phyloP scores from a whole-genome alignment of 2,113 vertebrate genomes.

The Megaceryle torquata region DNA sequence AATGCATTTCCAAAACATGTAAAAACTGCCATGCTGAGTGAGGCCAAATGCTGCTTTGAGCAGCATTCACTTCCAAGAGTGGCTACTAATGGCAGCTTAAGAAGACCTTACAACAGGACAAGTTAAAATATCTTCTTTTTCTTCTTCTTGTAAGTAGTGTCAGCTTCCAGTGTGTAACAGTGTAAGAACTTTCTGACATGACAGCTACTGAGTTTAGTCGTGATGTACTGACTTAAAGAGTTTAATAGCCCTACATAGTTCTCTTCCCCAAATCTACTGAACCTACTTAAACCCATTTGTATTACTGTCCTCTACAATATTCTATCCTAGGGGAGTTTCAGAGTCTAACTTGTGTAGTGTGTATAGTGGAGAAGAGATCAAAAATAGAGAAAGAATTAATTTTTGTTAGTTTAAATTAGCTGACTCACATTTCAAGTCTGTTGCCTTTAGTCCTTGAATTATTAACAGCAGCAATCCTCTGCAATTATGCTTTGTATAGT shows the following conservation, averaged over 20 bases:
- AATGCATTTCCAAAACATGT: neutral
- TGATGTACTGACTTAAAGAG: neutral
- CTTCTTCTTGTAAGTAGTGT: neutral
- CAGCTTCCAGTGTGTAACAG: neutral
- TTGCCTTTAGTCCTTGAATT: neutral
- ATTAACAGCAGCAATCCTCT: neutral
- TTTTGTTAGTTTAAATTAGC: neutral
- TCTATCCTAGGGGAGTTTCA: neutral
- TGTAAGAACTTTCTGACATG: neutral
- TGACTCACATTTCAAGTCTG: neutral
- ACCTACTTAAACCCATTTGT: neutral
- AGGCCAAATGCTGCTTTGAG: neutral
- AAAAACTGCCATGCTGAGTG: neutral
- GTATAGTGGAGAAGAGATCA: neutral
- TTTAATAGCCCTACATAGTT: neutral
- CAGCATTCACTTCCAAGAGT: neutral
- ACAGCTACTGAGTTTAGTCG: neutral
- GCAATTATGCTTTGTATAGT: neutral
- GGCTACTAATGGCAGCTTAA: neutral
- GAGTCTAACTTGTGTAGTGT: neutral
- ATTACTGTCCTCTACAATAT: neutral
- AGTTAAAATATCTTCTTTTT: neutral
- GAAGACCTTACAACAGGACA: neutral
- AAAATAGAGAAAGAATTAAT: neutral
- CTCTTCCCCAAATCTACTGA: neutral